Evolutionary conservation across 1,140 invertebrate species (phyloP), one percentile per base, ranked within the genome.

Genomic region (Macrostomum lignano): DNA sequence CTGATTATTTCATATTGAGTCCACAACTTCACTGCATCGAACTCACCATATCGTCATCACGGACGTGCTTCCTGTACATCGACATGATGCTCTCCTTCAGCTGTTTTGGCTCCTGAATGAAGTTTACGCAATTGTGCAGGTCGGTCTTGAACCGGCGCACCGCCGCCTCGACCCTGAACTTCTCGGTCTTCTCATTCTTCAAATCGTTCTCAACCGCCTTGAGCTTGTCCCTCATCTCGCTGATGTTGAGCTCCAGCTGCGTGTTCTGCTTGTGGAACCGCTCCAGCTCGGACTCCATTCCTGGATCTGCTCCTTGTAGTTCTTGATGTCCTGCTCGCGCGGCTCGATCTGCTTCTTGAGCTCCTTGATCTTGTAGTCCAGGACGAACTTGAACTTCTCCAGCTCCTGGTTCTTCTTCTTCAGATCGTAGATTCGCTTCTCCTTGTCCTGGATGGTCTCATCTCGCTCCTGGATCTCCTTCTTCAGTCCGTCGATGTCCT

Each of bases 361-460:
- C 48, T 81, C 75, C 24, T 69, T 67, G 21, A 82, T 76, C 54
- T 78, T 79, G 44, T 77, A 75, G 43, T 77, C 74, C 11, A 81
- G 52, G 9, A 81, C 73, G 52, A 76, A 78, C 48, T 76, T 79
- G 42, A 72, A 76, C 47, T 82, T 84, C 45, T 82, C 75, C 35
- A 82, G 47, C 50, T 81, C 74, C 45, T 75, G 69, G 45, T 78
- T 81, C 44, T 70, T 74, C 31, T 69, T 66, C 47, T 75, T 72
- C 35, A 81, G 51, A 38, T 78, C 74, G 41, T 68, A 68, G 35
- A 84, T 75, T 38, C 68, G 59, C 45, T 70, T 73, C 53, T 82
- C 76, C 55, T 78, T 81, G 22, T 73, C 70, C 40, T 71, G 67
- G 40, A 82, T 75, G 2, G 68, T 72, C 2, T 63, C 57, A 47